These are phyloP conservation scores for Mythimna loreyi DNA, from an alignment of 2,888 invertebrate species.

Conservation along the genomic window DNA sequence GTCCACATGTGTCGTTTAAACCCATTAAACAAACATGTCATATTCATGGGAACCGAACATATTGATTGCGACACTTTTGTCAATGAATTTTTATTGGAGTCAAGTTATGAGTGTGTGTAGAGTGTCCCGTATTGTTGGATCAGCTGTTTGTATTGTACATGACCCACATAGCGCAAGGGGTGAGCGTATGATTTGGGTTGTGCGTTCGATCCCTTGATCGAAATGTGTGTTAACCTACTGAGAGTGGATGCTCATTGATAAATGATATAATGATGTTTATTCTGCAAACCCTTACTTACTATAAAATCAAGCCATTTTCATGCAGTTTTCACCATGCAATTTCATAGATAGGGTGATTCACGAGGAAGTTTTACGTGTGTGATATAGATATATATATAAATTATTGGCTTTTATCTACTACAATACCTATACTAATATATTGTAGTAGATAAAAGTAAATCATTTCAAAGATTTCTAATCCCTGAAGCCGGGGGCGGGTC, in stretches of 20 bases:
- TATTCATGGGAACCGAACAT: constrained; percentile 56
- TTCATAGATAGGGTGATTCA: no score
- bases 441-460: no score
- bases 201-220: constrained; percentile 10
- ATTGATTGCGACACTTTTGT: constrained; percentile 45
- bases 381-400: no score
- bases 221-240: constrained; percentile 19
- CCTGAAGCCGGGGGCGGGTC: no score
- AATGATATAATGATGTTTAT: not conserved
- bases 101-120: constrained; percentile 10
- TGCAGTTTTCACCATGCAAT: no score
- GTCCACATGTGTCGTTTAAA: constrained; percentile 46
- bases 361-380: no score
- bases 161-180: constrained; percentile 43
- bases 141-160: constrained; percentile 32
- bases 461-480: no score
- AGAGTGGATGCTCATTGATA: constrained; percentile 8
- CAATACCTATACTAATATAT: no score
- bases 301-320: no score
- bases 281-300: no score
- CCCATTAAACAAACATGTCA: constrained; percentile 54
- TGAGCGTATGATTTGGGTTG: constrained; percentile 34
- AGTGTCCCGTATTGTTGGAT: constrained; percentile 21
- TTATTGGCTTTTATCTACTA: no score
- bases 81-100: constrained; percentile 24